These are phyloP conservation scores for Zaprionus davidi DNA, from an alignment of 1,140 invertebrate genomes.

Conservation along the genomic window DNA sequence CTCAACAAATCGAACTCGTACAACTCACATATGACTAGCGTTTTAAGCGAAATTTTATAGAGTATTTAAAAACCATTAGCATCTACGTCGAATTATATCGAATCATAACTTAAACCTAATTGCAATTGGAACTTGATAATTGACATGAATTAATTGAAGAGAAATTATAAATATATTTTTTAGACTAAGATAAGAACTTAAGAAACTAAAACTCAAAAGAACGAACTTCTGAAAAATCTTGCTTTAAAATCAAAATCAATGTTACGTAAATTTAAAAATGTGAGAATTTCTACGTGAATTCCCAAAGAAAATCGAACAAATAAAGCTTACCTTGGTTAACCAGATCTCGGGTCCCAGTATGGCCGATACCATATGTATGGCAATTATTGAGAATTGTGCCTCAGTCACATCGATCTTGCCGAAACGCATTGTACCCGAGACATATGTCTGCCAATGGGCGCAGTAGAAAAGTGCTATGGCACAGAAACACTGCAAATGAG, in stretches of 20 bases:
- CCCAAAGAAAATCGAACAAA: conserved; percentile 10
- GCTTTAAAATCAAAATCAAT: conserved; percentile 39
- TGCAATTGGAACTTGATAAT: conserved; percentile 15
- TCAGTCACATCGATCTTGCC: conserved; percentile 99
- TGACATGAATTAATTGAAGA: conserved; percentile 5
- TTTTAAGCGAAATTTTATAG: background rate
- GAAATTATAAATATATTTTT: conserved; percentile 11
- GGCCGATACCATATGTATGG: conserved; percentile 94
- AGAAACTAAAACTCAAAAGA: conserved; percentile 28
- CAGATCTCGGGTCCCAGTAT: conserved; percentile 94
- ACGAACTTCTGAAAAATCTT: conserved; percentile 70
- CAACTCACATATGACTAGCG: conserved; percentile 41
- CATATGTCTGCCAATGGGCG: conserved; percentile 99
- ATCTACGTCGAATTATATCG: conserved; percentile 6
- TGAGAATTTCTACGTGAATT: conserved; percentile 2
- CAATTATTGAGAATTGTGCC: conserved; percentile 97
- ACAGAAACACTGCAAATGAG: conserved; percentile 91
- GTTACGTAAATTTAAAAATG: background rate
- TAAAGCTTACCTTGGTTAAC: conserved; percentile 89
- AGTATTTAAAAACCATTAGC: conserved; percentile 5
- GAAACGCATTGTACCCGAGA: conserved; percentile 96
- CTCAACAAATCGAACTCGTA: conserved; percentile 37
- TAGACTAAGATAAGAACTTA: conserved; percentile 22
- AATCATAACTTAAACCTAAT: conserved; percentile 18
- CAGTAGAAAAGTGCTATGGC: conserved; percentile 98